Conservation (phyloP, 2,888 invertebrate genomes). For the Tenodera sinensis region DNA sequence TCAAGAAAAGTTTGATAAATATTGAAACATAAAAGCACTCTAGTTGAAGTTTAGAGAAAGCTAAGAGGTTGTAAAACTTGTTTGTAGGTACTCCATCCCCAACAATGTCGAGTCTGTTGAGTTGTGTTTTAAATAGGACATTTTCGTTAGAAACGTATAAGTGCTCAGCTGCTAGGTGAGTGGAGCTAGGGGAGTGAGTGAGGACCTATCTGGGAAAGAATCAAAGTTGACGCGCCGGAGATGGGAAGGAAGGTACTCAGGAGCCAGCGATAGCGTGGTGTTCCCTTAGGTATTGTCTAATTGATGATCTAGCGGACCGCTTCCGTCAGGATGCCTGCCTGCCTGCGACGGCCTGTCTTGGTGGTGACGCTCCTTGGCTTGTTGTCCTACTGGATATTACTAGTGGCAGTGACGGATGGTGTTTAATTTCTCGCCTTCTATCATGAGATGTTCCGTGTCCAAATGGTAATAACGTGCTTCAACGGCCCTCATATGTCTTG, state of each 20-base stretch:
- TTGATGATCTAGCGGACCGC: constrained; percentile 28
- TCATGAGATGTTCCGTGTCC: not conserved
- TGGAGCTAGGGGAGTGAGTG: not conserved
- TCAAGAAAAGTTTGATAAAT: too few species aligned
- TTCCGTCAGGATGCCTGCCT: constrained; percentile 26
- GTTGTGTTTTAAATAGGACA: too few species aligned
- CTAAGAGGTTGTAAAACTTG: too few species aligned
- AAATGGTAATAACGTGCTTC: not conserved
- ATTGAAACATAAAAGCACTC: too few species aligned
- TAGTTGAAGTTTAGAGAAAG: too few species aligned
- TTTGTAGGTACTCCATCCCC: too few species aligned
- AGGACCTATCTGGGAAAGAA: constrained; percentile 22
- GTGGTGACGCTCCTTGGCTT: not conserved
- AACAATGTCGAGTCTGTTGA: too few species aligned
- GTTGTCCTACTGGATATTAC: not conserved
- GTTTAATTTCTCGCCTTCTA: not conserved
- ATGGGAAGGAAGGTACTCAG: constrained; percentile 11
- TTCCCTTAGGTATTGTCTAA: constrained; percentile 31
- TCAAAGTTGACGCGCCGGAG: constrained; percentile 25
- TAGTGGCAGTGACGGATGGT: not conserved
- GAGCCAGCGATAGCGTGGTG: not conserved
- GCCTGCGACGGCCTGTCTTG: not conserved
- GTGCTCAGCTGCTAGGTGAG: not conserved
- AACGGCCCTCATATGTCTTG: too few species aligned
- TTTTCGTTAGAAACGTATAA: not conserved